phyloP scores from a whole-genome alignment of 2,113 vertebrate genomes.

The Dinomys branickii region DNA sequence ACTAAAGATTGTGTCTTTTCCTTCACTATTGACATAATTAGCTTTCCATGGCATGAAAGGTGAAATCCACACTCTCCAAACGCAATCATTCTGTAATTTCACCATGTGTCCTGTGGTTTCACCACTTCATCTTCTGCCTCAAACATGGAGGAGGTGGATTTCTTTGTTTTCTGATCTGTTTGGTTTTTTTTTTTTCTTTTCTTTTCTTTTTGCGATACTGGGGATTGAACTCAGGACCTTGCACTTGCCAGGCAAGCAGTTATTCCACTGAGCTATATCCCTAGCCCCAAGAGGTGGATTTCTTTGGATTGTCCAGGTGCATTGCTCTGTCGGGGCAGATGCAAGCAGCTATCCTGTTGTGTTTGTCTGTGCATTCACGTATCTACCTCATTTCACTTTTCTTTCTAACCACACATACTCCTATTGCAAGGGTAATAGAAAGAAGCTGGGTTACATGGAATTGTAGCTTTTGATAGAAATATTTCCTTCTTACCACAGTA shows the following conservation, averaged over 20 bases:
- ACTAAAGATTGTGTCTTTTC: conserved; percentile 40
- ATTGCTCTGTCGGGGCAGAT: neutral
- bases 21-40: neutral
- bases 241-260: too few species aligned
- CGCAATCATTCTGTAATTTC: conserved; percentile 30
- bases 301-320: neutral
- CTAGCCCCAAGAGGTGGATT: neutral
- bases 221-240: too few species aligned
- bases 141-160: neutral
- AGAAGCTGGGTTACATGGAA: neutral
- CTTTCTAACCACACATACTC: conserved; percentile 48
- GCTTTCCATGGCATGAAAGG: neutral
- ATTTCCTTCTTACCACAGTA: neutral
- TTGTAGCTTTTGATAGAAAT: neutral
- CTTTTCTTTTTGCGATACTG: too few species aligned
- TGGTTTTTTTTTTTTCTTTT: too few species aligned
- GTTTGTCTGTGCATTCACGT: conserved; percentile 61
- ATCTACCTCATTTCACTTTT: conserved; percentile 76
- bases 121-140: neutral
- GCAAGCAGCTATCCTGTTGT: conserved; percentile 19
- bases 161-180: too few species aligned
- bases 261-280: too few species aligned
- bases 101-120: neutral
- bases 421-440: conserved; percentile 8
- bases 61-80: neutral